Base-by-base conservation (phyloP, 1,140 invertebrate genomes). In the Heliconius hermathena region DNA sequence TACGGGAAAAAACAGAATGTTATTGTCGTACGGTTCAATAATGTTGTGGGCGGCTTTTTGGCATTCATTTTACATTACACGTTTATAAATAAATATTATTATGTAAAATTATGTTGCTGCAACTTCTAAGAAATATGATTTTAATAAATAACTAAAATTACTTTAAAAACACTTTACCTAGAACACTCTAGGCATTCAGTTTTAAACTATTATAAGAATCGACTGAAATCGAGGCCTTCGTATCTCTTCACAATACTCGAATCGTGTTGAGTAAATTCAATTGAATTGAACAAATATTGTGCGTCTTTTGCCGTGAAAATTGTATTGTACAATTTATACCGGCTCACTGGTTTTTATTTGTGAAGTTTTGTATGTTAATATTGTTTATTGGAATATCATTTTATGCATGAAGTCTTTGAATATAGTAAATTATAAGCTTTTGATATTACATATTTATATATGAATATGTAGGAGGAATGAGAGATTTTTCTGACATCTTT, bases 261-360 rank as follows among this genome's bases (percentile, higher is more conserved):
- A 81, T 86, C 79, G 79, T 82, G 82, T 88, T 84, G 81, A 85
- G 80, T 83, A 82, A 87, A 87, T 83, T 86, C 80, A 82, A 88
- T 88, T 79, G 85, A 82, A 84, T 74, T 73, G 82, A 80, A 83
- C 83, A 85, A 88, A 86, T 87, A 84, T 88, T 81, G 83, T 82
- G 82, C 80, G 82, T 80, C 81, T 83, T 81, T 81, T 79, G 73
- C 78, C 74, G 77, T 80, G 81, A 82, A 82, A 77, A 83, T 80
- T 77, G 83, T 79, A 86, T 87, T 85, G 82, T 83, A 82, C 81
- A 83, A 87, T 83, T 85, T 83, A 85, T 85, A 83, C 38, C 75
- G 74, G 54, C 76, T 81, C 72, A 76, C 71, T 80, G 71, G 74
- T 83, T 78, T 66, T 73, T 70, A 57, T 80, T 80, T 76, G 75